These are phyloP conservation scores for Microplitis demolitor DNA, from an alignment of 1,140 invertebrate species.

Conservation along the genomic window DNA sequence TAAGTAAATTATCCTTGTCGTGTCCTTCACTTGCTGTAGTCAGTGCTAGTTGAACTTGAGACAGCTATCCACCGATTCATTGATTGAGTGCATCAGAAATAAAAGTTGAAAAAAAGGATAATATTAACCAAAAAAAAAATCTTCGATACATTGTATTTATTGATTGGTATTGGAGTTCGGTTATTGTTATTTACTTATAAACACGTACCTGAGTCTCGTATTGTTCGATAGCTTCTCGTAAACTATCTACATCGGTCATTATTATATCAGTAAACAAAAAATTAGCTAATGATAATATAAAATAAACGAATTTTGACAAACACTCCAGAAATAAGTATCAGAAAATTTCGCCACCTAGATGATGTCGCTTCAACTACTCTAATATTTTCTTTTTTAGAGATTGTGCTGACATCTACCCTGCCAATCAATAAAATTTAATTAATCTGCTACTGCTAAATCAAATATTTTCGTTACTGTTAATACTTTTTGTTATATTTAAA, in stretches of 20 bases:
- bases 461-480: not conserved
- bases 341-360: no score
- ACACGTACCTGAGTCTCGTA: constrained; percentile 62
- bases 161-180: not conserved
- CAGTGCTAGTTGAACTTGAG: constrained; percentile 67
- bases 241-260: constrained; percentile 46
- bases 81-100: constrained; percentile 30
- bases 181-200: constrained; percentile 12
- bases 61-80: constrained; percentile 56
- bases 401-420: no score
- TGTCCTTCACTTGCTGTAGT: constrained; percentile 54
- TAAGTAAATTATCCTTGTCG: constrained; percentile 65
- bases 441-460: not conserved
- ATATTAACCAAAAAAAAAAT: not conserved
- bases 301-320: no score
- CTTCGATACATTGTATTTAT: not conserved
- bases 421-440: no score
- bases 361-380: not conserved
- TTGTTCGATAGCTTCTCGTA: constrained; percentile 55
- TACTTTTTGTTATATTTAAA: no score
- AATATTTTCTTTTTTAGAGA: constrained; percentile 5
- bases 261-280: constrained; percentile 9
- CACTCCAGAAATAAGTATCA: not conserved
- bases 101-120: not conserved
- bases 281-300: no score